Percentiles rank a stretch among this genome's conserved stretches.
phyloP scores from a whole-genome alignment of 2,888 invertebrate species.

The Celastrina argiolus region DNA sequence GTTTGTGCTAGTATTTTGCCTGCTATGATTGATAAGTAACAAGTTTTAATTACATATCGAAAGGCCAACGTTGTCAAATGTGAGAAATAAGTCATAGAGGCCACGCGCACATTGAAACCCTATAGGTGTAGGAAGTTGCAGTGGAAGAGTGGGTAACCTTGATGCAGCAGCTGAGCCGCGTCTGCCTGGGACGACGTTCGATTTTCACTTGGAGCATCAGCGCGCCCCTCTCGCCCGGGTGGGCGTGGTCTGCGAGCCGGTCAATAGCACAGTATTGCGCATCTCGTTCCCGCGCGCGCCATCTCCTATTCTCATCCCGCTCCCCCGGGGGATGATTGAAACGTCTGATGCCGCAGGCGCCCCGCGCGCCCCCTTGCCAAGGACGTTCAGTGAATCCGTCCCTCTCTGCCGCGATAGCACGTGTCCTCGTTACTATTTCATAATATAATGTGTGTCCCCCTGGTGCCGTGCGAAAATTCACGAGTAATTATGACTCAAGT shows the following conservation, averaged over 20 bases:
- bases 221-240: conserved; percentile 73
- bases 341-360: conserved; percentile 78
- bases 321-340: conserved; percentile 76
- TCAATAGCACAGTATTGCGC: conserved; percentile 71
- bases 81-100: background rate
- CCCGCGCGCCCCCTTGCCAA: conserved; percentile 74
- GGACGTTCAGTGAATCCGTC: conserved; percentile 79
- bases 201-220: conserved; percentile 75
- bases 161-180: conserved; percentile 65
- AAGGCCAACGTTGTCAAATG: background rate
- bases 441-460: conserved; percentile 75
- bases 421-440: conserved; percentile 75
- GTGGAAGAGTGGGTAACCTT: conserved; percentile 67
- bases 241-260: conserved; percentile 75
- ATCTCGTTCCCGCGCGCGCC: conserved; percentile 52
- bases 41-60: background rate
- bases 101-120: background rate
- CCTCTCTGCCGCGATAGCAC: conserved; percentile 77
- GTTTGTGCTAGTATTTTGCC: background rate
- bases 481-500: conserved; percentile 75
- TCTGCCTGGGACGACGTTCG: conserved; percentile 75
- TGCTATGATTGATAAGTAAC: background rate
- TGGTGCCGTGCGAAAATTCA: conserved; percentile 73
- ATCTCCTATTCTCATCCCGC: conserved; percentile 47
- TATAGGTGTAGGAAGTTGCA: conserved; percentile 53